Base-by-base conservation (phyloP, 2,888 invertebrate genomes). In the Diaperis boleti region DNA sequence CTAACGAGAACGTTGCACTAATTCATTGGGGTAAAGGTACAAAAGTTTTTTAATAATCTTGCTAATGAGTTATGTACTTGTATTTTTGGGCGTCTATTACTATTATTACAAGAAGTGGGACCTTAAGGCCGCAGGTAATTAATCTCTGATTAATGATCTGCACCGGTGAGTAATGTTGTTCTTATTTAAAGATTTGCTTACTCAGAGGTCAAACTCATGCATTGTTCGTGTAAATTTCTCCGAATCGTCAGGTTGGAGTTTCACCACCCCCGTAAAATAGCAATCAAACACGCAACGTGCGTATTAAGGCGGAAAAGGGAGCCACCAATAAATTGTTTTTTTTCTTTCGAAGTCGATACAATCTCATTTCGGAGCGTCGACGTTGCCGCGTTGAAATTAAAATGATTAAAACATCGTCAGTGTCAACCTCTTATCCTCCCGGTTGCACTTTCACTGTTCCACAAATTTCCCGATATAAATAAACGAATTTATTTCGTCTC, bases 401-500 rank as follows among this genome's bases (percentile, higher is more conserved):
- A 26, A 37, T 41, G 29, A 54, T 22, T 41, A 54, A 54, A 54
- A 54, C 10, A 13, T 42, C 14, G 31, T 14, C 7, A 45, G 11
- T 50, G 50, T 33, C 47, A 33, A 13, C 50, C 11, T 7, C 8
- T 56, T 42, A 13, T 41, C 20, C 31, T 60, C 33, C 20, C 18
- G 33, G 44, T 44, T 39, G 31, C 50, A 54, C 55, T 61, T 49
- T 62, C 55, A 47, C 62, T 49, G 31, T 4, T 10, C 22, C n/a
- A 55, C 18, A n/a, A 45, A 47, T 45, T 31, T 20, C 29, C 42
- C 18, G 26, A 41, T 49, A 35, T 22, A 37, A 49, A 56, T 59
- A 54, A 45, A 45, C 29, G 47, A 62, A 61, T 57, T 61, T 52
- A 52, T 64, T 59, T 44, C 8, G 42, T 56, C 47, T 59, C 15